Conservation (phyloP, 2,797 vertebrate species). For the Takifugu ocellatus region DNA sequence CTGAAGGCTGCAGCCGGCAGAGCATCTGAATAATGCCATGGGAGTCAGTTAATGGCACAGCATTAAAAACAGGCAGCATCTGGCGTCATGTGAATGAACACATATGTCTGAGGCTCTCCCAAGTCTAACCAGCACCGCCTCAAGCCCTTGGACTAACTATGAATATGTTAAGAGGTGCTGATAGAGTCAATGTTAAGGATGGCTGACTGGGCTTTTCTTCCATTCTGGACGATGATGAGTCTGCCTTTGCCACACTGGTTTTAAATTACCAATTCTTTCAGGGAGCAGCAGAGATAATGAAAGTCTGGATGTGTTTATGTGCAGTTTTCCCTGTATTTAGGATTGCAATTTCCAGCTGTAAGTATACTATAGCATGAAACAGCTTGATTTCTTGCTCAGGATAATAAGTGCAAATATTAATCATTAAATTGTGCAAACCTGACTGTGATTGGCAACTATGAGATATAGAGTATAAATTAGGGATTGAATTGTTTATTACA, state of each 20-base stretch:
- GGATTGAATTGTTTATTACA: slow-evolving; percentile 21
- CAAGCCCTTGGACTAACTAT: slow-evolving; percentile 48
- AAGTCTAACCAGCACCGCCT: slow-evolving; percentile 43
- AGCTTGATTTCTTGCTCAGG: background rate
- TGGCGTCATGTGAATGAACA: slow-evolving; percentile 56
- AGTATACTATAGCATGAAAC: slow-evolving; percentile 3
- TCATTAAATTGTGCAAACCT: slow-evolving; percentile 16
- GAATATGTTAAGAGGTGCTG: slow-evolving; percentile 49
- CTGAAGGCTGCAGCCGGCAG: slow-evolving; percentile 51
- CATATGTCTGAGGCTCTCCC: slow-evolving; percentile 52
- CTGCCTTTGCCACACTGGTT: slow-evolving; percentile 28
- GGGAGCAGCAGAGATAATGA: slow-evolving; percentile 18
- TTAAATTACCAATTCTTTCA: slow-evolving; percentile 33
- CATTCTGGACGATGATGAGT: slow-evolving; percentile 35
- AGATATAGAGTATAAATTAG: slow-evolving; percentile 22
- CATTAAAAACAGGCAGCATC: slow-evolving; percentile 68
- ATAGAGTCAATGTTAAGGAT: slow-evolving; percentile 47
- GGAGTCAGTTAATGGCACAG: slow-evolving; percentile 61
- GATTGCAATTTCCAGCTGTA: slow-evolving; percentile 26
- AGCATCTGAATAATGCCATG: slow-evolving; percentile 57
- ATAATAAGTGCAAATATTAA: slow-evolving; percentile 14
- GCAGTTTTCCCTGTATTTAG: slow-evolving; percentile 36
- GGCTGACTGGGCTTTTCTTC: slow-evolving; percentile 38
- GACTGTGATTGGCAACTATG: slow-evolving; percentile 22
- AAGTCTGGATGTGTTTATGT: slow-evolving; percentile 43